Base-by-base conservation (phyloP, 2,797 vertebrate genomes). In the Esox masquinongy region DNA sequence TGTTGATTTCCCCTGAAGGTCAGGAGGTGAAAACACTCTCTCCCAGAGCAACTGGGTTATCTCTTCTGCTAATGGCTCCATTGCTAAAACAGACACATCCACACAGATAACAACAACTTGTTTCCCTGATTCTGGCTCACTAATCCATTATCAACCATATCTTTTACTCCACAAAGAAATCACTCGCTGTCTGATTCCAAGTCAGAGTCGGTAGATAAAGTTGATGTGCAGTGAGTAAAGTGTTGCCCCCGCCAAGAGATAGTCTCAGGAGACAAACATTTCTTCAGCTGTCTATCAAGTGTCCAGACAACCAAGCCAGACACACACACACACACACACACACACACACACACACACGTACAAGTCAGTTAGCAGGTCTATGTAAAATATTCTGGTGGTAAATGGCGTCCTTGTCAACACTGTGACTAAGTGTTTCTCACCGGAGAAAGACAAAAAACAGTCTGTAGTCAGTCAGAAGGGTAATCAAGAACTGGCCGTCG, bases 371-470 rank as follows among this genome's bases (percentile, higher is more conserved):
- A 50, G 69, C 87, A 83, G 80, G 77, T 79, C 78, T 1, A 51
- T 85, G 89, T 86, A 75, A 90, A 86, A 84, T 82, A 89, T 89
- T 85, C 73, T 51, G 74, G 63, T 74, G 77, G 84, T 81, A 77
- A 88, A 84, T 87, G 85, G 82, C 75, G 74, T 82, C 66, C 50
- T 77, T 87, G 88, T 87, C 83, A 87, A 77, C 80, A 7, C 64
- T 1, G 74, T n/a, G 64, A 71, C 34, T 68, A 86, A 76, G 79
- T 82, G 82, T 82, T 75, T 84, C 74, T 74, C 72, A 47, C 82
- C 74, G 74, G 77, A 80, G 43, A 47, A 51, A 76, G 51, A 50
- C 51, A 77, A 81, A 82, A 70, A 74, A 53, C 71, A 19, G 2
- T 50, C 50, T 75, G 34, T n/a, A 61, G 56, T 61, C 50, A 73